These are phyloP conservation scores for Dioctria rufipes DNA, from an alignment of 2,888 invertebrate species.

Conservation along the genomic window DNA sequence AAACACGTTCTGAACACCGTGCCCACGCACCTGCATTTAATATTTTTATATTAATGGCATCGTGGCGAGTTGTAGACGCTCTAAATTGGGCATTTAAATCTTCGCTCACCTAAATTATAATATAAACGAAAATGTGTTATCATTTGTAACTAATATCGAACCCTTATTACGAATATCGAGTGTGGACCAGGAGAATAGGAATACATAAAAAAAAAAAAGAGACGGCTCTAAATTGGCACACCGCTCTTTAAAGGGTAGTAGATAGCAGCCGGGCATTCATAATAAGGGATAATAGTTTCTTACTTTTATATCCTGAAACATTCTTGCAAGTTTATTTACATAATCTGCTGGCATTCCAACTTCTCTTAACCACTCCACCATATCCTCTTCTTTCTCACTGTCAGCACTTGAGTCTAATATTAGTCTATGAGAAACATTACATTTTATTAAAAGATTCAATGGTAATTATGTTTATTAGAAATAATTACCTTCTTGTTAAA, in stretches of 20 bases:
- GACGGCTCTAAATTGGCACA: too few relatives aligned
- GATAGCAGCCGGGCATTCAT: too few relatives aligned
- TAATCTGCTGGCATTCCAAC: conserved; percentile 99
- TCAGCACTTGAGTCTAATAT: conserved; percentile 99
- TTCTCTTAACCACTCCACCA: conserved; percentile 98
- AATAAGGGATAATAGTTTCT: not conserved
- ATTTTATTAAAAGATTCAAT: conserved; percentile 14
- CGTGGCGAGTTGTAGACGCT: conserved; percentile 83
- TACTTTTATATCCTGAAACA: conserved; percentile 98
- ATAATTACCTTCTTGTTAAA: conserved; percentile 81
- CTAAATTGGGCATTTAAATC: conserved; percentile 96
- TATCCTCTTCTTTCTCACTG: conserved; percentile 99
- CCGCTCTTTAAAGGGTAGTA: too few relatives aligned
- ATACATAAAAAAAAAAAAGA: not conserved
- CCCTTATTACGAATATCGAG: too few relatives aligned
- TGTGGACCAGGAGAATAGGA: not conserved
- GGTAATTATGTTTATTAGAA: not conserved
- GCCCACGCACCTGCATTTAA: conserved; percentile 99
- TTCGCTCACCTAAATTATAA: conserved; percentile 78
- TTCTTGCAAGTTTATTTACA: conserved; percentile 97
- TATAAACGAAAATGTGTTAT: not conserved
- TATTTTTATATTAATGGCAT: conserved; percentile 98
- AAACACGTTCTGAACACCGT: conserved; percentile 92
- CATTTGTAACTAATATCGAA: not conserved
- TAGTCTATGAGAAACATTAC: conserved; percentile 73